phyloP scores from a whole-genome alignment of 2,113 vertebrate species.

The Saguinus imperator region DNA sequence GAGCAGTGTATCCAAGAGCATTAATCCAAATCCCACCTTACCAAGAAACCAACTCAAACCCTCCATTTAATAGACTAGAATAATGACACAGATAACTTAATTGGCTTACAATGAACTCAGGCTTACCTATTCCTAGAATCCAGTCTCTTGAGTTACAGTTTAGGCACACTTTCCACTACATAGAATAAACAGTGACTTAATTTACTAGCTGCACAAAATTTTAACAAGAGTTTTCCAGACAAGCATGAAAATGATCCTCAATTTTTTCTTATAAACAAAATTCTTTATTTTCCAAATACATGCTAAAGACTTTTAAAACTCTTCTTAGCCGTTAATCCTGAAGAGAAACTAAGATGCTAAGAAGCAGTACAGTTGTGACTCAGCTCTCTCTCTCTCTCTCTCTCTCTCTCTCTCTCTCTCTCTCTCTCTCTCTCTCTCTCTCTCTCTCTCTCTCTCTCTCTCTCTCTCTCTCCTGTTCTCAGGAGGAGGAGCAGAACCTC shows the following conservation, averaged over 20 bases:
- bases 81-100: not conserved
- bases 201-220: conserved; percentile 52
- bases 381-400: not conserved
- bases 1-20: not conserved
- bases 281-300: conserved; percentile 27
- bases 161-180: not conserved
- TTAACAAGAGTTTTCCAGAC: conserved; percentile 61
- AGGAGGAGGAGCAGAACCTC: not conserved
- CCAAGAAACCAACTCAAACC: too few relatives aligned
- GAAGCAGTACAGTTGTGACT: not conserved
- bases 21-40: not conserved
- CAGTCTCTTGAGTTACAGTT: not conserved
- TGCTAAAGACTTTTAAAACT: not conserved
- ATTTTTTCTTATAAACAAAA: conserved; percentile 42
- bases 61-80: not conserved
- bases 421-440: not conserved
- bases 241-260: not conserved
- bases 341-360: not conserved
- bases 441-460: not conserved
- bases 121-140: not conserved
- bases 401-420: not conserved
- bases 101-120: not conserved
- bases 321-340: not conserved
- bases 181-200: conserved; percentile 59
- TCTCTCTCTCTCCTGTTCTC: not conserved